Conservation (phyloP, 2,888 invertebrate genomes). For the Lithophane ornitopus region DNA sequence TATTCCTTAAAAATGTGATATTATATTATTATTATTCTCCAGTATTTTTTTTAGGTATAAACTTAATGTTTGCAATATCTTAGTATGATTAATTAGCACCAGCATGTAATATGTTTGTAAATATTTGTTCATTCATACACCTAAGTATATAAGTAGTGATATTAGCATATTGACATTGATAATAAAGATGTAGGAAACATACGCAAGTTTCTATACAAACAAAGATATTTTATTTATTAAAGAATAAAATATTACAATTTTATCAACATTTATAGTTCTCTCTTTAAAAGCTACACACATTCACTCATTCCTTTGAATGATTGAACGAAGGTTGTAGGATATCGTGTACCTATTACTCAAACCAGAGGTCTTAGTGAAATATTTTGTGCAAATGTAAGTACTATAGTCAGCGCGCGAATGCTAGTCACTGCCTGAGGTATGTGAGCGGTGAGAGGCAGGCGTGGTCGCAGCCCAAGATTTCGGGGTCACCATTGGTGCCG, state of each 20-base stretch:
- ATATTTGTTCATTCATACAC: constrained; percentile 37
- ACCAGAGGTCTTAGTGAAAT: background rate
- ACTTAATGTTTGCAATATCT: constrained; percentile 15
- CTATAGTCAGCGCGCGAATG: background rate
- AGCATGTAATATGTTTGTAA: constrained; percentile 42
- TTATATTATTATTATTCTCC: constrained; percentile 36
- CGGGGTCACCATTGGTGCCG: no score
- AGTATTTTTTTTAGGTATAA: constrained; percentile 36
- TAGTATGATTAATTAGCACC: constrained; percentile 18
- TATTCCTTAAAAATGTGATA: constrained; percentile 52
- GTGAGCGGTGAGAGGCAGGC: no score
- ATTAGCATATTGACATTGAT: constrained; percentile 29
- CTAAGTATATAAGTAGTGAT: constrained; percentile 38
- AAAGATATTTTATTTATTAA: constrained; percentile 30
- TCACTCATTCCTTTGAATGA: constrained; percentile 12
- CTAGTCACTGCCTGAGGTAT: background rate
- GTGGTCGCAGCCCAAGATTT: no score
- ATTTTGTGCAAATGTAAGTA: background rate
- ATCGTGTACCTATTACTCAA: background rate
- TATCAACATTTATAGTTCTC: background rate
- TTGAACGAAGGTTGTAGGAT: background rate
- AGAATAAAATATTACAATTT: background rate
- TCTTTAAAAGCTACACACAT: background rate
- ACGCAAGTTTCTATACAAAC: constrained; percentile 9
- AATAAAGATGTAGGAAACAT: constrained; percentile 42